Conservation (phyloP, 2,888 invertebrate species). For the Tenthredo notha region DNA sequence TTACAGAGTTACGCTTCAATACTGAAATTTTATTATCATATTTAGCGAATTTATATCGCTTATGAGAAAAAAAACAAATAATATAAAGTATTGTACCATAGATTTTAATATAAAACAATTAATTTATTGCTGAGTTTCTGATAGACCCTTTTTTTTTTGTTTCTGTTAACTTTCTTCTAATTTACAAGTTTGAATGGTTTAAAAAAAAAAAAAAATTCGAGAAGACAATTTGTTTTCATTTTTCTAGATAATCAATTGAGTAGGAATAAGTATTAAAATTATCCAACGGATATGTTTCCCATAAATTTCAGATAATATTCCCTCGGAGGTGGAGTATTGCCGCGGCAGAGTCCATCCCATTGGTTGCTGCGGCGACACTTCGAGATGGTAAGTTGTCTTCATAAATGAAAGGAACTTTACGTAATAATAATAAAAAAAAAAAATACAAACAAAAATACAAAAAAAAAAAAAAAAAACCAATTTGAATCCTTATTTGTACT, state of each 20-base stretch:
- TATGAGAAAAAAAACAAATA: neutral
- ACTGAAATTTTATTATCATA: neutral
- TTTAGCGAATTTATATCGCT: neutral
- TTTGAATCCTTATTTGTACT: constrained; percentile 45
- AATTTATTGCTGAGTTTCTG: neutral
- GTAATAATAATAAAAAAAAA: constrained; percentile 60
- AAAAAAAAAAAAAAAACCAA: constrained; percentile 35
- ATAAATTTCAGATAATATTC: constrained; percentile 57
- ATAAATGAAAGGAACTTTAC: constrained; percentile 67
- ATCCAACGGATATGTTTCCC: constrained; percentile 30
- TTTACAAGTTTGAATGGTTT: neutral
- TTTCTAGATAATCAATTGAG: neutral
- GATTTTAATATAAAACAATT: neutral
- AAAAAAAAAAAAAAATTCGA: neutral
- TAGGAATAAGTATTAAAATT: constrained; percentile 6
- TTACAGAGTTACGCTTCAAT: neutral
- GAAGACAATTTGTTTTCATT: no score
- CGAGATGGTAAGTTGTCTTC: constrained; percentile 76
- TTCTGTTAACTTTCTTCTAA: neutral
- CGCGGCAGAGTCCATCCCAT: constrained; percentile 47
- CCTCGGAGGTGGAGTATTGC: constrained; percentile 50
- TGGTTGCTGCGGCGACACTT: constrained; percentile 52
- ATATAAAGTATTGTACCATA: neutral
- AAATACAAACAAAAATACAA: no score
- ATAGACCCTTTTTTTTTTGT: neutral